Conservation (phyloP, 30 jellyfish, hydroid and myxozoan genomes). For the Hydra vulgaris region DNA sequence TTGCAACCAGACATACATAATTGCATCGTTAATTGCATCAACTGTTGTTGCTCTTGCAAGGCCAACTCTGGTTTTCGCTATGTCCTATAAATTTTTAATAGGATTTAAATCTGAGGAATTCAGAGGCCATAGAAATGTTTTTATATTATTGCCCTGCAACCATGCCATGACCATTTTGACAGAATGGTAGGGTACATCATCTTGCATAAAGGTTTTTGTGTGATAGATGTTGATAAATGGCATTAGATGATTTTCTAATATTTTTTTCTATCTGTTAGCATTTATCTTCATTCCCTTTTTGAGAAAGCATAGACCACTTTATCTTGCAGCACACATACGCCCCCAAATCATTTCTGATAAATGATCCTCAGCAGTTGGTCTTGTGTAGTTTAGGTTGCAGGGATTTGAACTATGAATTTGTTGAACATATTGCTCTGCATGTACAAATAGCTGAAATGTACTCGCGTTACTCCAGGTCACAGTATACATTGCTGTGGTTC, state of each 20-base stretch:
- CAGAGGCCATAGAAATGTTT: neutral
- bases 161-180: neutral
- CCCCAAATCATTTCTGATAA: neutral
- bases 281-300: neutral
- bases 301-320: neutral
- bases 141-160: neutral
- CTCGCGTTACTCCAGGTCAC: neutral
- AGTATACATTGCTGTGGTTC: neutral
- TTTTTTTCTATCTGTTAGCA: neutral
- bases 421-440: neutral
- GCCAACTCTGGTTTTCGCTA: neutral
- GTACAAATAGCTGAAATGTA: neutral
- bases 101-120: neutral
- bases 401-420: neutral
- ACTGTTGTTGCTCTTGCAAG: neutral
- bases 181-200: neutral
- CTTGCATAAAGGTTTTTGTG: neutral
- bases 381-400: neutral
- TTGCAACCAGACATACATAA: neutral
- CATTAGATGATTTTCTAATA: neutral
- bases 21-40: neutral
- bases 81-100: neutral
- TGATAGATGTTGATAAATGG: neutral
- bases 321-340: neutral
- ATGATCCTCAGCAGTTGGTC: neutral